Evolutionary conservation across 2,113 vertebrate genomes (phyloP), one percentile per base, ranked within the genome.

Genomic region (Aptenodytes forsteri): DNA sequence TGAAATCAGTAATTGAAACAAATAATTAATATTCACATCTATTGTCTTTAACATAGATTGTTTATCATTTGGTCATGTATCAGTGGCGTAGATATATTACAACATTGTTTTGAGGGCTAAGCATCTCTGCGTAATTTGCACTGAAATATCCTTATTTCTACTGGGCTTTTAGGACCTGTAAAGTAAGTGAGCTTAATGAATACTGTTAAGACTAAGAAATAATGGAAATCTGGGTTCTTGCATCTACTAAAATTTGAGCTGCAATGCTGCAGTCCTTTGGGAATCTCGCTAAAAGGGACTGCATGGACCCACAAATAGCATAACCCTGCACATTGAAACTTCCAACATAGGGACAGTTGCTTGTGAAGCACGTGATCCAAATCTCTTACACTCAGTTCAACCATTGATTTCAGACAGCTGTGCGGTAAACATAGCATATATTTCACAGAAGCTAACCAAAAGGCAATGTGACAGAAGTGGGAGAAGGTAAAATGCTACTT

Each of bases 11-110:
- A 91, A 73, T 11, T 83, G 79, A 95, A 90, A 16, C 9, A 71
- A 82, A 62, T 92, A 86, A 93, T 93, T 93, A 97, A 89, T 94
- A 92, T 84, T 92, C 38, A 80, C 36, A 50, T 78, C 81, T 40
- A 92, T 67, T 94, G 18, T 38, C 64, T 77, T 96, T 90, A 94
- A 67, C 36, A 61, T 6, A 91, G 56, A 82, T 32, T 93, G 21
- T 77, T 92, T 95, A 87, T 96, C 23, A 30, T 77, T 95, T 95
- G 56, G 40, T 84, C 61, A 65, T 66, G 18, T 83, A 75, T 95
- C 87, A 96, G 79, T 46, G 29, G 46, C 85, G 46, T 20, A 92
- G 47, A n/a, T 73, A 10, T 9, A 67, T 46, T n/a, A 55, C 22
- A 87, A 30, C 17, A n/a, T 13, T 72, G 8, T 58, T 81, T 72